phyloP scores from a whole-genome alignment of 2,797 vertebrate genomes.

The Leptatherina wallacei region DNA sequence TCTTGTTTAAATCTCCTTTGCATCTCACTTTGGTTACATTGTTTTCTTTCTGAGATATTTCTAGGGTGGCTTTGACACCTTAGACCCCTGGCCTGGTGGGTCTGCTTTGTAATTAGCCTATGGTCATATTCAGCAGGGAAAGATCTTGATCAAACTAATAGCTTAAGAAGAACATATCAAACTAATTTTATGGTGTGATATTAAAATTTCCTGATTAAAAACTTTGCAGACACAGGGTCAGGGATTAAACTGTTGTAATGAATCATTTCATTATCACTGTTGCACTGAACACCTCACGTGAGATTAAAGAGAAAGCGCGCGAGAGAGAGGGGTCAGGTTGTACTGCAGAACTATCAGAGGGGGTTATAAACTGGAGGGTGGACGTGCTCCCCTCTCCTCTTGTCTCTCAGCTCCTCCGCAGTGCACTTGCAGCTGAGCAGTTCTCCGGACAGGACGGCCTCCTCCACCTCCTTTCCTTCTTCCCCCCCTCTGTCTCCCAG shows the following conservation, averaged over 20 bases:
- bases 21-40: not conserved
- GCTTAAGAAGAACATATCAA: not conserved
- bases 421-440: conserved; percentile 80
- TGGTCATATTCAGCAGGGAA: conserved; percentile 4
- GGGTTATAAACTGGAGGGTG: conserved; percentile 59
- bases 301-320: conserved; percentile 27
- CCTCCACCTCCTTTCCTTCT: conserved; percentile 27
- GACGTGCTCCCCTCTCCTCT: conserved; percentile 52
- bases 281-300: conserved; percentile 32
- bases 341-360: conserved; percentile 60
- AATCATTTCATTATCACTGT: not conserved
- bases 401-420: conserved; percentile 76
- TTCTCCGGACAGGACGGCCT: conserved; percentile 75
- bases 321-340: conserved; percentile 51
- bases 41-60: not conserved
- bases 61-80: not conserved
- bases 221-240: not conserved
- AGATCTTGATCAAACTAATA: not conserved
- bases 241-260: not conserved
- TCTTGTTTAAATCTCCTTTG: not conserved
- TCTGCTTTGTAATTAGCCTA: not conserved
- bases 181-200: not conserved
- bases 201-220: not conserved
- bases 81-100: not conserved
- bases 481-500: conserved; percentile 6